phyloP scores from a whole-genome alignment of 2,113 vertebrate genomes.

The Cyprinodon brontotheroides region DNA sequence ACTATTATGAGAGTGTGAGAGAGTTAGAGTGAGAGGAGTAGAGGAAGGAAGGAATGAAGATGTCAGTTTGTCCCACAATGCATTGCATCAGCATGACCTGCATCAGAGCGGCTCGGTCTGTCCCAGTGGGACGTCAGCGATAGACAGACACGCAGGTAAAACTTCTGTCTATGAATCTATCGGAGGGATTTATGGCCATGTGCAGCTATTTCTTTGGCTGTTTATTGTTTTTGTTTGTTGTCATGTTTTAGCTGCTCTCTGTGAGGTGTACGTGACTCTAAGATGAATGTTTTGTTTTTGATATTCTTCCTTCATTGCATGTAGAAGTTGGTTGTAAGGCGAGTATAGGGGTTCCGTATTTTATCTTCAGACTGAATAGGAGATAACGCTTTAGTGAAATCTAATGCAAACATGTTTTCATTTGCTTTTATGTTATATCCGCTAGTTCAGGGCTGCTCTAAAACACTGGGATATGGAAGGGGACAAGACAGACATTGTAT shows the following conservation, averaged over 20 bases:
- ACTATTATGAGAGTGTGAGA: conserved; percentile 70
- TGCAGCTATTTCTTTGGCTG: background rate
- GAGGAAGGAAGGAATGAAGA: conserved; percentile 59
- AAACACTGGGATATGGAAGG: conserved; percentile 49
- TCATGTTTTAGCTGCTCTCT: background rate
- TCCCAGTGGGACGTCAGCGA: conserved; percentile 71
- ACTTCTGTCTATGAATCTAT: conserved; percentile 9
- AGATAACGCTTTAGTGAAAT: conserved; percentile 30
- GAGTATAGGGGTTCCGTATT: background rate
- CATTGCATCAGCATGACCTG: conserved; percentile 70
- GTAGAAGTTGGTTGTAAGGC: background rate
- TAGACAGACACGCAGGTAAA: conserved; percentile 77
- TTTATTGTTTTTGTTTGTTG: conserved; percentile 6
- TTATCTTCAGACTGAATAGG: conserved; percentile 17
- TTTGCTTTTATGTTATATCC: conserved; percentile 56
- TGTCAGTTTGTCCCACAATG: conserved; percentile 72
- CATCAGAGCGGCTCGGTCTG: conserved; percentile 63
- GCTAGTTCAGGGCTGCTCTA: conserved; percentile 1
- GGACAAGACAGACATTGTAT: conserved; percentile 60
- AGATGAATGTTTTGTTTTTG: background rate
- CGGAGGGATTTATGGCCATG: background rate
- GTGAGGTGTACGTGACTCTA: background rate
- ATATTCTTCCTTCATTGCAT: background rate
- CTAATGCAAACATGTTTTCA: conserved; percentile 51
- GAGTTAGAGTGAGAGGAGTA: conserved; percentile 52